A percentile compares a stretch with the other conserved stretches of the same genome.
phyloP scores from a whole-genome alignment of 2,113 vertebrate species.

The Bos indicus region DNA sequence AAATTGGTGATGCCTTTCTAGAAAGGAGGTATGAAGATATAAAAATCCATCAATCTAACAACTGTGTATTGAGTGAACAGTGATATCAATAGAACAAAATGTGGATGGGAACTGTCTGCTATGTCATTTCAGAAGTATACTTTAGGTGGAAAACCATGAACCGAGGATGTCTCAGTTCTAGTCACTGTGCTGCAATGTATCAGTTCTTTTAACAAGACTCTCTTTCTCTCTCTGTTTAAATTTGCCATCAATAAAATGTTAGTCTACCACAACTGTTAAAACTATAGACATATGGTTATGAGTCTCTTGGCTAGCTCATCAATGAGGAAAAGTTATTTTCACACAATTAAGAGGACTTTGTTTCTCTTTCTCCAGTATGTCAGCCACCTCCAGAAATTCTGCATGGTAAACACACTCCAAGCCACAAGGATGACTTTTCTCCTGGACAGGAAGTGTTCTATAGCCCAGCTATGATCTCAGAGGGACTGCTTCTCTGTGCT shows the following conservation, averaged over 20 bases:
- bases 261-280: neutral
- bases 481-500: neutral
- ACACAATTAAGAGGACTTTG: neutral
- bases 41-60: neutral
- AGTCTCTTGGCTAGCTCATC: neutral
- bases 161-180: neutral
- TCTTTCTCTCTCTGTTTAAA: neutral
- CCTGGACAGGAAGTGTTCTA: neutral
- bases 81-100: neutral
- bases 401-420: neutral
- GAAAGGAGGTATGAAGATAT: neutral
- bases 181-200: neutral
- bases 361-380: constrained; percentile 26
- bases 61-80: neutral
- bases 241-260: neutral
- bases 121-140: fast-evolving
- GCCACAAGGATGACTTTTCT: neutral
- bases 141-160: neutral
- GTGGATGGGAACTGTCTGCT: neutral
- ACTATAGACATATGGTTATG: neutral
- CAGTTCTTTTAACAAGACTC: neutral
- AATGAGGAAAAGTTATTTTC: neutral
- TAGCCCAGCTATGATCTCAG: fast-evolving
- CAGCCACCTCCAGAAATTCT: neutral
- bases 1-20: neutral